These are phyloP conservation scores for Hipparchia semele DNA, from an alignment of 2,888 invertebrate genomes.

Conservation along the genomic window DNA sequence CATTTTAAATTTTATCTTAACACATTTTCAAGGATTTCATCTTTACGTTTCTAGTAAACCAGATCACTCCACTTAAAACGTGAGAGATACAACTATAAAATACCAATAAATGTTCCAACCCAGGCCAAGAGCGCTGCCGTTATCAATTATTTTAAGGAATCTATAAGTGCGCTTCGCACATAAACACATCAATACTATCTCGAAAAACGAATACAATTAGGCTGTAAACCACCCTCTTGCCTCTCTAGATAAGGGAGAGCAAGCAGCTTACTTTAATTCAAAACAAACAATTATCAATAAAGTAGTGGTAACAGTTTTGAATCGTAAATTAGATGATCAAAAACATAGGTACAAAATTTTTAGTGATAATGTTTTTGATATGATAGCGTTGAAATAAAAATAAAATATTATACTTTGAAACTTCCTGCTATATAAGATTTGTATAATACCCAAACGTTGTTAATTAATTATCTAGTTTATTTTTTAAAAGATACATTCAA, in stretches of 20 bases:
- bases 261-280: neutral
- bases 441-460: no score
- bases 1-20: neutral
- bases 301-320: neutral
- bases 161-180: conserved; percentile 38
- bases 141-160: conserved; percentile 24
- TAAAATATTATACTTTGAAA: no score
- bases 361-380: no score
- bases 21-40: neutral
- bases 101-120: conserved; percentile 8
- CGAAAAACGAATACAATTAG: conserved; percentile 24
- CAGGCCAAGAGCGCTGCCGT: neutral
- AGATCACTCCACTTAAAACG: conserved; percentile 20
- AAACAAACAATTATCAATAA: conserved; percentile 11
- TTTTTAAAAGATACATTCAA: neutral
- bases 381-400: no score
- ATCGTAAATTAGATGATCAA: neutral
- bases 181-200: conserved; percentile 38
- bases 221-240: conserved; percentile 28
- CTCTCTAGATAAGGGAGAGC: conserved; percentile 21
- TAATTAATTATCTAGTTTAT: no score
- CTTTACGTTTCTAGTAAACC: neutral
- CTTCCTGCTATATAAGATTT: no score
- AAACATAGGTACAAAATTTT: neutral
- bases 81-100: conserved; percentile 20